Evolutionary conservation across 2,888 invertebrate genomes (phyloP).

Genomic region (Andrena bucephala): DNA sequence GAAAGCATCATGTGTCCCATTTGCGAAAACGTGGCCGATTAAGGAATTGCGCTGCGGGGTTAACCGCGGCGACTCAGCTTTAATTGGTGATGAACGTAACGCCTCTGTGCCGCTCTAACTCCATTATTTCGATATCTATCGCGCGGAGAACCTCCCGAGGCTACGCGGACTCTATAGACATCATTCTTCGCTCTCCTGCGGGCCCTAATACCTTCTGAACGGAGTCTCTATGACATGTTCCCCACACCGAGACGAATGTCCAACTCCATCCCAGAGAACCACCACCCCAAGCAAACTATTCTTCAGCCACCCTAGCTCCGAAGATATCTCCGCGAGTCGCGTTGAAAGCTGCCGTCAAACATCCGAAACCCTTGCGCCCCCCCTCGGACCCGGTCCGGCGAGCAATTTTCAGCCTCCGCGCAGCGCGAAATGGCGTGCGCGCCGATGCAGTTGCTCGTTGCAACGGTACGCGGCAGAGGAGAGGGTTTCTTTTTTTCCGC

Average conservation of each 20-base stretch:
- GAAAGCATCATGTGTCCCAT: constrained; percentile 56
- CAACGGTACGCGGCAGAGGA: constrained; percentile 1
- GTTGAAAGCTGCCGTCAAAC: too few species aligned
- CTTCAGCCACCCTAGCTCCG: too few species aligned
- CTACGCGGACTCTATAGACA: neutral
- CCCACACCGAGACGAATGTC: too few species aligned
- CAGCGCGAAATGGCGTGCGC: neutral
- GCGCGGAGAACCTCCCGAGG: neutral
- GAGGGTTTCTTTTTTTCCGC: neutral
- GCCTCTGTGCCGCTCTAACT: constrained; percentile 63
- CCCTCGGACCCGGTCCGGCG: too few species aligned
- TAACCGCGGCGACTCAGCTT: constrained; percentile 66
- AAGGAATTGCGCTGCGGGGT: constrained; percentile 70
- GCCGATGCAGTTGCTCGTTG: neutral
- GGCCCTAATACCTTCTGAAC: too few species aligned
- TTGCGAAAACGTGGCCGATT: constrained; percentile 67
- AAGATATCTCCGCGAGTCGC: too few species aligned
- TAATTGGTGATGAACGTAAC: constrained; percentile 71
- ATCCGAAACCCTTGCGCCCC: too few species aligned
- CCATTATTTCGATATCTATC: constrained; percentile 56
- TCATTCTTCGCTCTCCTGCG: too few species aligned
- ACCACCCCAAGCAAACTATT: too few species aligned
- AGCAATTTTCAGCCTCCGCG: too few species aligned
- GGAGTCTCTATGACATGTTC: too few species aligned
- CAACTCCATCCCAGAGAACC: too few species aligned